Percentiles rank a stretch among this genome's conserved stretches.
These are phyloP conservation scores for Tangara arthus DNA, from an alignment of 2,797 vertebrate species.

Conservation along the genomic window DNA sequence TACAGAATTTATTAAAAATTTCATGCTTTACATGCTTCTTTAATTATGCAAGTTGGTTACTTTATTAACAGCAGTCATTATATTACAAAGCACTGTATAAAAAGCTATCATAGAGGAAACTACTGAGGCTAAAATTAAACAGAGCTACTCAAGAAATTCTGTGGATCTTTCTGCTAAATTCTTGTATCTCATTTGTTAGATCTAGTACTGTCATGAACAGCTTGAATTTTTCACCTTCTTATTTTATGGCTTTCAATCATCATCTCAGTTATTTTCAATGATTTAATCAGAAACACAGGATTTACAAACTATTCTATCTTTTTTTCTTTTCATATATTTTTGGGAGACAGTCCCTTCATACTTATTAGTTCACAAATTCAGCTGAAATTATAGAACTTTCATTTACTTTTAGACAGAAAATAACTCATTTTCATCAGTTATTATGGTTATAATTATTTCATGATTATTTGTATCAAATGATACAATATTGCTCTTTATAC, in stretches of 20 bases:
- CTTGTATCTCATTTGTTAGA: not conserved
- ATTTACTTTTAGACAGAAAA: conserved; percentile 11
- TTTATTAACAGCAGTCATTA: not conserved
- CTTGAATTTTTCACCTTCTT: not conserved
- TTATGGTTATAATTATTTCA: not conserved
- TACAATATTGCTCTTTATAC: conserved; percentile 56
- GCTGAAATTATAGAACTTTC: conserved; percentile 30
- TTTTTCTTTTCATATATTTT: not conserved
- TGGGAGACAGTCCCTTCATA: not conserved
- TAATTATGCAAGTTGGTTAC: not conserved
- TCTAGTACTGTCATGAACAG: not conserved
- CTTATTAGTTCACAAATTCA: conserved; percentile 53
- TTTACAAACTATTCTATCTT: not conserved
- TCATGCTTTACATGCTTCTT: not conserved
- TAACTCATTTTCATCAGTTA: conserved; percentile 20
- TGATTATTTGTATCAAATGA: not conserved
- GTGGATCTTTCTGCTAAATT: not conserved
- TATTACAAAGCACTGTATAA: not conserved
- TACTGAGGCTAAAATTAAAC: not conserved
- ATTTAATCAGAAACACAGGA: not conserved
- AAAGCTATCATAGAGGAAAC: not conserved
- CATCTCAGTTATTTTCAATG: not conserved
- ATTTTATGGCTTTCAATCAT: not conserved
- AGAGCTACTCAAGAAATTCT: not conserved
- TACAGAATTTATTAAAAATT: not conserved